phyloP scores from a whole-genome alignment of 2,888 invertebrate genomes.

The Zonitis immaculata region DNA sequence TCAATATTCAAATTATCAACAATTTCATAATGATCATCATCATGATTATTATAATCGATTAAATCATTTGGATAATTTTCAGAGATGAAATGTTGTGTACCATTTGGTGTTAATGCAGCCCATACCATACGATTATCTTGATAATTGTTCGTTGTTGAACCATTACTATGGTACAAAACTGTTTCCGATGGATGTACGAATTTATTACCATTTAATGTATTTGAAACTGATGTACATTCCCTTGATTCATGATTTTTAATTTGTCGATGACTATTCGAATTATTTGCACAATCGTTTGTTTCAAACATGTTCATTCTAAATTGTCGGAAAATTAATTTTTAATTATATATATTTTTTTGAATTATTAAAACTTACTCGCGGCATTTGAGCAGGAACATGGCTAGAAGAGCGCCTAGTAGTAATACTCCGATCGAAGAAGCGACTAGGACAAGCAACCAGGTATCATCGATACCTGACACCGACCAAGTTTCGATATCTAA shows the following conservation, averaged over 20 bases:
- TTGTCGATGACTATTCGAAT: constrained; percentile 44
- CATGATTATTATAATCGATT: constrained; percentile 47
- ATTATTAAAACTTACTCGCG: constrained; percentile 65
- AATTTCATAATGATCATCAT: constrained; percentile 65
- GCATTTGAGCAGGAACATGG: constrained; percentile 74
- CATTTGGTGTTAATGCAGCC: constrained; percentile 80
- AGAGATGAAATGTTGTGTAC: constrained; percentile 72
- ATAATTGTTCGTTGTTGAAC: constrained; percentile 21
- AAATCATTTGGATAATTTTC: constrained; percentile 59
- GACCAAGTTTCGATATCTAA: constrained; percentile 58
- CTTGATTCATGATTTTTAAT: constrained; percentile 47
- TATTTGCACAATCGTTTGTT: constrained; percentile 53
- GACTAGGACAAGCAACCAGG: constrained; percentile 76
- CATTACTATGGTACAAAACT: constrained; percentile 39
- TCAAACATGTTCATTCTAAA: constrained; percentile 56
- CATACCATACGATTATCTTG: constrained; percentile 54
- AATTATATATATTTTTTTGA: no score
- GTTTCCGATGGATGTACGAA: constrained; percentile 43
- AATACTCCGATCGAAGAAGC: constrained; percentile 76
- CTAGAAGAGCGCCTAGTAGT: constrained; percentile 71
- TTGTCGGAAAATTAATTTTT: no score
- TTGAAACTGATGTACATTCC: constrained; percentile 46
- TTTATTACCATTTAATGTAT: constrained; percentile 43
- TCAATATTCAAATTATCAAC: constrained; percentile 50
- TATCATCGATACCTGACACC: constrained; percentile 62